Evolutionary conservation across 2,797 vertebrate species (phyloP).

Genomic region (Brachymystax lenok): DNA sequence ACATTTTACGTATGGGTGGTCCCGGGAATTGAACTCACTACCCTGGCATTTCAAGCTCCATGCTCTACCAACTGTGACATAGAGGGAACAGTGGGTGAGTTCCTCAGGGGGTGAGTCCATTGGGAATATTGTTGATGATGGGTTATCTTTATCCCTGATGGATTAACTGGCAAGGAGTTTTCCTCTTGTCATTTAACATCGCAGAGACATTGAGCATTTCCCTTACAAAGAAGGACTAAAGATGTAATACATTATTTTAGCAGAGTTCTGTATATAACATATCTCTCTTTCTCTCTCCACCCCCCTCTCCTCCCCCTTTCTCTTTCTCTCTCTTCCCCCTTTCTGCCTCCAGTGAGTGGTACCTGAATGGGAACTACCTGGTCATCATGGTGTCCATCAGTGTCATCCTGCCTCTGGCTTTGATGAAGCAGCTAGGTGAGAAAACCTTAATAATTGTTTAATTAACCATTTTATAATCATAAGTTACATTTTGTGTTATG

Average conservation of each 20-base stretch:
- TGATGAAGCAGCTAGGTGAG: constrained; percentile 99
- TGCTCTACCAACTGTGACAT: no score
- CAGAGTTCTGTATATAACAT: not conserved
- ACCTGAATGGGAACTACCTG: constrained; percentile 94
- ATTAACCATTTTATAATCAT: not conserved
- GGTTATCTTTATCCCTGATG: no score
- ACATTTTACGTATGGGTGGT: no score
- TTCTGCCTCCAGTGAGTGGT: constrained; percentile 85
- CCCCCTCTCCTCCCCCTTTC: constrained; percentile 11
- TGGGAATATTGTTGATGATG: no score
- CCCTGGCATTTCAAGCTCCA: no score
- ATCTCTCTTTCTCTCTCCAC: constrained; percentile 29
- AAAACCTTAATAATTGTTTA: not conserved
- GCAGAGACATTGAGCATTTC: no score
- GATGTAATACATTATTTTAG: not conserved
- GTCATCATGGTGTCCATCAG: constrained; percentile 87
- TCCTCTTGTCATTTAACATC: no score
- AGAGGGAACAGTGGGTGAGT: no score
- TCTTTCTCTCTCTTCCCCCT: not conserved
- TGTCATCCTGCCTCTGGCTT: constrained; percentile 91
- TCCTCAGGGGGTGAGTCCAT: no score
- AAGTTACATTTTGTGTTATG: not conserved
- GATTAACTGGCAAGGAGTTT: no score
- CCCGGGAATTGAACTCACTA: no score
- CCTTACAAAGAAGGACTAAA: not conserved